A percentile compares a stretch with the other conserved stretches of the same genome.
Conservation (phyloP, 2,888 invertebrate genomes). For the Cosmia pyralina region DNA sequence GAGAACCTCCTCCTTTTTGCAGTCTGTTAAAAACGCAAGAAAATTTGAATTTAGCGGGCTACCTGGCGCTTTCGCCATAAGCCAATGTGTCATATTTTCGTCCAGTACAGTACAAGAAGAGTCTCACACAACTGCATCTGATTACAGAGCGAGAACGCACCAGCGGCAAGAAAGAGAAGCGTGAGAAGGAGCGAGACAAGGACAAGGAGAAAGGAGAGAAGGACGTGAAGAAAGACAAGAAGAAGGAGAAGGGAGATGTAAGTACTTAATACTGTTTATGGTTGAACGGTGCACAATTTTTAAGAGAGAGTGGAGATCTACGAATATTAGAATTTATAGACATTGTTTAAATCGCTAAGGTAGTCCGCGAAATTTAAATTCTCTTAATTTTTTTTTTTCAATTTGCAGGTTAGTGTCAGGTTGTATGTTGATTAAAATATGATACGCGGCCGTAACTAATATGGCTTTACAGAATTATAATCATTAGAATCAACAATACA, state of each 20-base stretch:
- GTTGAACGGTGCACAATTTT: slow-evolving; percentile 35
- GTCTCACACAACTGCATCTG: neutral
- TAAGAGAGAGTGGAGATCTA: neutral
- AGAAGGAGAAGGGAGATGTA: slow-evolving; percentile 82
- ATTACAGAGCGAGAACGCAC: slow-evolving; percentile 85
- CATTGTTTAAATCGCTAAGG: neutral
- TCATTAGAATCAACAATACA: too few species aligned
- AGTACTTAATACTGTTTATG: slow-evolving; percentile 61
- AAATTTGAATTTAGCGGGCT: too few species aligned
- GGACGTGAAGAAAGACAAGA: slow-evolving; percentile 85
- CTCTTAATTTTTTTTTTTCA: too few species aligned
- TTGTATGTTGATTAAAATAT: too few species aligned
- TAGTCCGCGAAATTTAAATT: too few species aligned
- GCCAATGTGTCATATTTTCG: too few species aligned
- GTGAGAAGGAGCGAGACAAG: slow-evolving; percentile 91
- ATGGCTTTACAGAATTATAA: too few species aligned
- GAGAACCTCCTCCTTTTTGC: too few species aligned
- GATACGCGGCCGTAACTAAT: too few species aligned
- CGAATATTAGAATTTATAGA: neutral
- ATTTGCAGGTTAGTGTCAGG: too few species aligned
- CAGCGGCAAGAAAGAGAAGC: slow-evolving; percentile 90
- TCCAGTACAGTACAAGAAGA: neutral
- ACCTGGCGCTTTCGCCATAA: too few species aligned
- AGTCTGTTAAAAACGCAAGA: too few species aligned
- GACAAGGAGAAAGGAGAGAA: slow-evolving; percentile 88